Conservation (phyloP, 2,797 vertebrate species). For the Ataeniobius toweri region DNA sequence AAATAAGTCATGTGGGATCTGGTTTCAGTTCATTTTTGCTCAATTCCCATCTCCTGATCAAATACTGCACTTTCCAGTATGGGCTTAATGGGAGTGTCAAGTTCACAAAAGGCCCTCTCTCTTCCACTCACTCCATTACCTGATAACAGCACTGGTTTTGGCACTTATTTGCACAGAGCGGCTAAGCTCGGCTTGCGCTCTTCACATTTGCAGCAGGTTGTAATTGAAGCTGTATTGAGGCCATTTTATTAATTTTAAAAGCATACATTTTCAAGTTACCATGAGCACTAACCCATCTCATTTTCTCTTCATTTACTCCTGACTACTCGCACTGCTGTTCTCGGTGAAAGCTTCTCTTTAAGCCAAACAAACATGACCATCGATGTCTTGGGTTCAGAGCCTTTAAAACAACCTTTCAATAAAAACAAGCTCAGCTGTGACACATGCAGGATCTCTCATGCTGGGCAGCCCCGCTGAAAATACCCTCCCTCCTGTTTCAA, state of each 20-base stretch:
- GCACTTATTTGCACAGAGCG: constrained; percentile 67
- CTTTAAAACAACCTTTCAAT: constrained; percentile 81
- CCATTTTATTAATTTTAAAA: constrained; percentile 62
- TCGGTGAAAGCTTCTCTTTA: constrained; percentile 63
- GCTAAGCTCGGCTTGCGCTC: constrained; percentile 60
- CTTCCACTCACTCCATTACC: constrained; percentile 80
- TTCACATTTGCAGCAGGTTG: constrained; percentile 58
- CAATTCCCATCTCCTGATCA: constrained; percentile 87
- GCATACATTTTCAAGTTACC: constrained; percentile 41
- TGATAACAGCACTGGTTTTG: constrained; percentile 76
- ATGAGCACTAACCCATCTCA: constrained; percentile 54
- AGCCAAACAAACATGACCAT: constrained; percentile 77
- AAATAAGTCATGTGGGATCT: constrained; percentile 88
- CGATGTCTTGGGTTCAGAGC: constrained; percentile 76
- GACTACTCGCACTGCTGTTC: constrained; percentile 52
- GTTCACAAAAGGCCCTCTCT: constrained; percentile 75
- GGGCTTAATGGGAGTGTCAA: constrained; percentile 87
- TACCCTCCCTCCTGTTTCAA: constrained; percentile 80
- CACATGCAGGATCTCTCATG: constrained; percentile 79
- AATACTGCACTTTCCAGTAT: constrained; percentile 87
- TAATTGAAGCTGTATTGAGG: constrained; percentile 61
- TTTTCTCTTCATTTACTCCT: constrained; percentile 42
- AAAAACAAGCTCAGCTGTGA: constrained; percentile 82
- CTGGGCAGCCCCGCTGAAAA: constrained; percentile 75
- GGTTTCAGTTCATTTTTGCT: constrained; percentile 88